Evolutionary conservation across 2,888 invertebrate genomes (phyloP).

Genomic region (Sarcophaga carnaria): DNA sequence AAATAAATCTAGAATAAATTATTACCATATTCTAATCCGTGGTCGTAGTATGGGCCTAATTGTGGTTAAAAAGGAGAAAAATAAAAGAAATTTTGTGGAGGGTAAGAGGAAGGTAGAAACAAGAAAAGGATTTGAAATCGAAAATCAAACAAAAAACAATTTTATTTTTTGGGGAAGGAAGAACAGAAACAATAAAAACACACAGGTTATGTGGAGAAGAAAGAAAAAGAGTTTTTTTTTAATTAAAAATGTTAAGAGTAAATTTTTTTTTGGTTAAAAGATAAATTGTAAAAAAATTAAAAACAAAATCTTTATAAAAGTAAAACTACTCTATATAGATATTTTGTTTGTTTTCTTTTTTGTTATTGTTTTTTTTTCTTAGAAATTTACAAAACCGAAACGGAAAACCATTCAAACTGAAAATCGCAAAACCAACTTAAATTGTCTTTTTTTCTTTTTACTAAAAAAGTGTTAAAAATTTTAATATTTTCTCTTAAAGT

Average conservation of each 20-base stretch:
- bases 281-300: conserved; percentile 1
- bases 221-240: conserved; percentile 59
- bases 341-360: conserved; percentile 32
- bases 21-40: conserved; percentile 96
- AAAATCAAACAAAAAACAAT: conserved; percentile 56
- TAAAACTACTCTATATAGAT: not conserved
- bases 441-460: not conserved
- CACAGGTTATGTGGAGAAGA: conserved; percentile 45
- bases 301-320: not conserved
- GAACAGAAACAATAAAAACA: conserved; percentile 24
- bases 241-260: conserved; percentile 59
- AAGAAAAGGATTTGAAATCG: conserved; percentile 11
- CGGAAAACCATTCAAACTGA: not conserved
- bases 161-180: conserved; percentile 18
- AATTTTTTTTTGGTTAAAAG: conserved; percentile 38
- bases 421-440: not conserved
- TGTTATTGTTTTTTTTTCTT: not conserved
- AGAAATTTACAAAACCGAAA: conserved; percentile 16
- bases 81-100: conserved; percentile 45
- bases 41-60: conserved; percentile 92
- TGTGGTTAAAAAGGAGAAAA: conserved; percentile 70
- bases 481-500: conserved; percentile 11
- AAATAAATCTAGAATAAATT: conserved; percentile 80
- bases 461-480: conserved; percentile 8
- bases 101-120: not conserved